These are phyloP conservation scores for Paradoxurus hermaphroditus DNA, from an alignment of 2,113 vertebrate genomes.

Conservation along the genomic window DNA sequence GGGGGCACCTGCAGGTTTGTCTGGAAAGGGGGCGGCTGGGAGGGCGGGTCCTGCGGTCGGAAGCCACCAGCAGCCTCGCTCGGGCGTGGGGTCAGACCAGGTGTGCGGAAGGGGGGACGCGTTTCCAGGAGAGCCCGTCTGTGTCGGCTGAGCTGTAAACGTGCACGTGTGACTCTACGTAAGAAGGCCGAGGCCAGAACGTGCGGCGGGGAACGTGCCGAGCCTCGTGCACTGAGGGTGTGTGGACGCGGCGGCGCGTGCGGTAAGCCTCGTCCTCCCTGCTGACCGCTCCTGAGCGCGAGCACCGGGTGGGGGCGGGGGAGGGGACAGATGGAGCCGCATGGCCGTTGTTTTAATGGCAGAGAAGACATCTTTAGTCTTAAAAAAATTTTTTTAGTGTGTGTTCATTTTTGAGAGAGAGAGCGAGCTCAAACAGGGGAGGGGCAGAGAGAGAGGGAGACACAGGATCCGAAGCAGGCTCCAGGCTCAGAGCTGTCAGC, in stretches of 20 bases:
- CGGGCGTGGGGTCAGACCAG: not conserved
- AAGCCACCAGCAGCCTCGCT: not conserved
- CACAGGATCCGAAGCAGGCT: too few species aligned
- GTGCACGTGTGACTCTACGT: too few species aligned
- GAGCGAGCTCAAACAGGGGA: too few species aligned
- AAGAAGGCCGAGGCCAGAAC: too few species aligned
- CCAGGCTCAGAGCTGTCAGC: too few species aligned
- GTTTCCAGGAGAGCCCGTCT: not conserved
- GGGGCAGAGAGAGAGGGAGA: too few species aligned
- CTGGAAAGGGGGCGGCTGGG: not conserved
- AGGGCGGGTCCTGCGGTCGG: not conserved
- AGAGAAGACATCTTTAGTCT: not conserved
- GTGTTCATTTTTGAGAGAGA: too few species aligned
- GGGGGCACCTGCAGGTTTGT: not conserved
- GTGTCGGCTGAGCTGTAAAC: not conserved
- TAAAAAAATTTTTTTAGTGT: too few species aligned
- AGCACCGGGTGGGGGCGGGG: too few species aligned
- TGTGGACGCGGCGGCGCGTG: not conserved
- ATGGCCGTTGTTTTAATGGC: not conserved
- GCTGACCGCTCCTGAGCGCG: not conserved
- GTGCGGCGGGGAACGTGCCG: fast-evolving
- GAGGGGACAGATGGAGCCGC: not conserved
- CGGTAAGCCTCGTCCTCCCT: not conserved
- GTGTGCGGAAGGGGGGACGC: not conserved
- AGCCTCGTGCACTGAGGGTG: fast-evolving